phyloP scores from a whole-genome alignment of 2,888 invertebrate species.

The Drosophila testacea region DNA sequence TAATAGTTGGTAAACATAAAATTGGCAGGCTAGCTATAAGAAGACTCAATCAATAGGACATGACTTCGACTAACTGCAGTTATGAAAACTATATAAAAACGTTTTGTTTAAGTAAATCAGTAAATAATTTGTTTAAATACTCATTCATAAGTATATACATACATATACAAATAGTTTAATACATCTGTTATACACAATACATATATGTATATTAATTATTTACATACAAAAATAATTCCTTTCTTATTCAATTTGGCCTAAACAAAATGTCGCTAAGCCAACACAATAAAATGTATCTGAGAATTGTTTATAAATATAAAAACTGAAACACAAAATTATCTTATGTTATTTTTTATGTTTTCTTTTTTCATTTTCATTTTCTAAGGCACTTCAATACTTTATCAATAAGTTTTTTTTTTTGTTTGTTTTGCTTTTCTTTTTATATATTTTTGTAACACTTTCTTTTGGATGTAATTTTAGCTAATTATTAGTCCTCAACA shows the following conservation, averaged over 20 bases:
- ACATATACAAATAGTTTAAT: constrained; percentile 39
- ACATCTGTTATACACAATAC: constrained; percentile 34
- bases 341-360: constrained; percentile 17
- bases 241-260: constrained; percentile 42
- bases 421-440: constrained; percentile 14
- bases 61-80: constrained; percentile 63
- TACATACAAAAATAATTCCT: constrained; percentile 65
- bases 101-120: constrained; percentile 46
- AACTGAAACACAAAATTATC: constrained; percentile 43
- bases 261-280: constrained; percentile 57
- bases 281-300: constrained; percentile 58
- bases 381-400: constrained; percentile 80
- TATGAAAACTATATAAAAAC: constrained; percentile 44
- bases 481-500: constrained; percentile 52
- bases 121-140: constrained; percentile 38
- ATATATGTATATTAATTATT: constrained; percentile 40
- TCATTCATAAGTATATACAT: constrained; percentile 19
- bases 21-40: constrained; percentile 75
- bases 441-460: constrained; percentile 32
- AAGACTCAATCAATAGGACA: constrained; percentile 70
- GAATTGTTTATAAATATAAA: constrained; percentile 43
- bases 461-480: constrained; percentile 30
- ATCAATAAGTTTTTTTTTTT: constrained; percentile 49
- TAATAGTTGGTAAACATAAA: constrained; percentile 49
- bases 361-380: constrained; percentile 42